Conservation (phyloP, 2,797 vertebrate genomes). For the Podargus strigoides region DNA sequence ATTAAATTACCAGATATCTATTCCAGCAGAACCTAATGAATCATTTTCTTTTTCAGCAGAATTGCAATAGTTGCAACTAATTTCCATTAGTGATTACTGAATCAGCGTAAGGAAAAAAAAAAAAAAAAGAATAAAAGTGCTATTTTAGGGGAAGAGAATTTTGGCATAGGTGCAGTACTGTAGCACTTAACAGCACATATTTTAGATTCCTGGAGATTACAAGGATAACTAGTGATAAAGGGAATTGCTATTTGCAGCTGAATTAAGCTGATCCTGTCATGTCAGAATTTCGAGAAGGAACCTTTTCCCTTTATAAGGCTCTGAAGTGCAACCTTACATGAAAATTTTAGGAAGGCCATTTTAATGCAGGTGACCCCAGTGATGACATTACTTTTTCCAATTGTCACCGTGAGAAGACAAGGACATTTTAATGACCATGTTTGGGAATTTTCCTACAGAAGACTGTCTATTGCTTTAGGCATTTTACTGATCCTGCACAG, state of each 20-base stretch:
- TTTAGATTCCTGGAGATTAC: not conserved
- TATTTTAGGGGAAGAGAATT: not conserved
- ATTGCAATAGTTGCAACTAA: not conserved
- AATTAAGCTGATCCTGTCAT: not conserved
- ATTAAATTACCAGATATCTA: not conserved
- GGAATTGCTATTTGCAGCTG: not conserved
- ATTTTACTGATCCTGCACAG: not conserved
- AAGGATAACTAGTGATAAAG: not conserved
- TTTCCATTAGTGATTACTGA: not conserved
- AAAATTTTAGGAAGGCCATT: slow-evolving; percentile 19
- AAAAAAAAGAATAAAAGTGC: not conserved
- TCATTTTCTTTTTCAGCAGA: not conserved
- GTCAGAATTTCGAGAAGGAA: slow-evolving; percentile 5
- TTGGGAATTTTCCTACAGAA: not conserved
- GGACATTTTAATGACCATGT: not conserved
- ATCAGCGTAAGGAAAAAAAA: not conserved
- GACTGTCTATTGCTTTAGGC: not conserved
- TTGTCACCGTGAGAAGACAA: not conserved
- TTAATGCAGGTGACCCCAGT: not conserved
- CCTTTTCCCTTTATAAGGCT: not conserved
- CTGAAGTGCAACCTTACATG: not conserved
- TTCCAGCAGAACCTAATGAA: not conserved
- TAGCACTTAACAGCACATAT: not conserved
- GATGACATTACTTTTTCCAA: not conserved
- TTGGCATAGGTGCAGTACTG: not conserved